Evolutionary conservation across 2,113 vertebrate species (phyloP).

Genomic region (Piaya cayana): DNA sequence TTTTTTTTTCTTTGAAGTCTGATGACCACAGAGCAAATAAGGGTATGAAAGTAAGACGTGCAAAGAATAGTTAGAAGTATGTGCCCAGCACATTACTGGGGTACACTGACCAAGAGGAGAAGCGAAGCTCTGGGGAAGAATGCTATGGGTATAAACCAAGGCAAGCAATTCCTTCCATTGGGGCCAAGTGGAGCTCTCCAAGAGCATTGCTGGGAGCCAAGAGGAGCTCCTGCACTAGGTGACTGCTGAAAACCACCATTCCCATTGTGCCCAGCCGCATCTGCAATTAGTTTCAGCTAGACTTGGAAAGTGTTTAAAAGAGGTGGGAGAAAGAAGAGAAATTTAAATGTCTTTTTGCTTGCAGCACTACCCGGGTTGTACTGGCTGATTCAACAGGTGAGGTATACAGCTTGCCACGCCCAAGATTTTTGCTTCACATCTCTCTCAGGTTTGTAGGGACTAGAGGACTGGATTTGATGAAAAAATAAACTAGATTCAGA

Average conservation of each 20-base stretch:
- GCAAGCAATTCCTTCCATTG: neutral
- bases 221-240: neutral
- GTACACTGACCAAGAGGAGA: neutral
- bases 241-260: neutral
- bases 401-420: neutral
- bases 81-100: neutral
- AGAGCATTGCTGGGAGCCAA: neutral
- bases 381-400: neutral
- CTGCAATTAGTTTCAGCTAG: neutral
- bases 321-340: neutral
- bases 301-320: neutral
- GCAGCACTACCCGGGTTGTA: neutral
- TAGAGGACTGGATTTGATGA: neutral
- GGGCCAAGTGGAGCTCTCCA: neutral
- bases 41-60: neutral
- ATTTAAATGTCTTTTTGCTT: neutral
- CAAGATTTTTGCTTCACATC: neutral
- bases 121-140: neutral
- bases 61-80: neutral
- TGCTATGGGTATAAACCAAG: neutral
- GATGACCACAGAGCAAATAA: neutral
- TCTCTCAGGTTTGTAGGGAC: neutral
- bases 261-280: neutral
- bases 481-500: neutral
- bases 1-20: neutral